Base-by-base conservation (phyloP, 2,888 invertebrate species). In the Trisateles emortualis region DNA sequence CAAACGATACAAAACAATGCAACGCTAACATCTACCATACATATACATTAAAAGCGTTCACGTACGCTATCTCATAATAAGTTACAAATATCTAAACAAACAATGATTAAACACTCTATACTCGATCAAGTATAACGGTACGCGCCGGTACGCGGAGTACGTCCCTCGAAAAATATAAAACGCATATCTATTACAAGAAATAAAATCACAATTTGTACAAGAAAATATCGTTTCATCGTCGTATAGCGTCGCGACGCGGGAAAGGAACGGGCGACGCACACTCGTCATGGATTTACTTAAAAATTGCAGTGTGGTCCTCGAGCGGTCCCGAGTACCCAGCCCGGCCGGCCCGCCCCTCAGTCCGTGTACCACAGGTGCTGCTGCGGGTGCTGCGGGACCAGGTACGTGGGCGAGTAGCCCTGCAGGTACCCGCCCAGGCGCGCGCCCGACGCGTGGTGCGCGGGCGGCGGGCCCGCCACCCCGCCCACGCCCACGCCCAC, bases 391-490 rank as follows among this genome's bases (percentile, higher is more conserved):
- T 77, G 81, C 64, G 78, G 90, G 72, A 92, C 90, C 3, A 92
- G 88, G 81, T 88, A 92, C 2, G 92, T 91, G 72, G 90, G 92
- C 49, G 89, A 88, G 81, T 92, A 91, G 49, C 90, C 90, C 82
- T 92, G 92, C 74, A 92, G 85, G 88, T 93, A 92, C 76, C 86
- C 86, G 49, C 89, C 90, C 70, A 92, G 82, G 32, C 93, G 88
- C 57, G 87, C 87, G 36, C 96, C 96, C 76, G 95, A 95, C 72
- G 95, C 95, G 92, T 97, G 96, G 88, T 97, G 97, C 14, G 97
- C 97, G 8, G 97, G 97, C 41, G 97, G 97, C 33, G 97, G 95
- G 94, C 97, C 70, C 95, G 96, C 53, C 96, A 98, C 69, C 95
- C 74, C 82, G 17, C 75, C 76, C 32, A 77, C 98, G 59, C 97